Evolutionary conservation across 1,140 invertebrate genomes (phyloP).

Genomic region (Heliothis subflexa): DNA sequence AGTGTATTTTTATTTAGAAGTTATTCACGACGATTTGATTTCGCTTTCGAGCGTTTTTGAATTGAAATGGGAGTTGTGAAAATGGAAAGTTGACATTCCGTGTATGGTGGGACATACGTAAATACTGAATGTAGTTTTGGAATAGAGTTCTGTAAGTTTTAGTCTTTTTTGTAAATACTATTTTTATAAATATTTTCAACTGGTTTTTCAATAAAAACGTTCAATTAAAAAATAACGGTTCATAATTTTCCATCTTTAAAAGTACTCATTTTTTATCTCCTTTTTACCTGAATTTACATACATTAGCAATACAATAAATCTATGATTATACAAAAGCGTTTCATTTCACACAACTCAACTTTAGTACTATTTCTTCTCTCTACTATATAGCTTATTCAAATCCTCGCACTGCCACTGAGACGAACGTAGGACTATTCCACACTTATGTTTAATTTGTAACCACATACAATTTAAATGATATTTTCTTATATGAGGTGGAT

Average conservation of each 20-base stretch:
- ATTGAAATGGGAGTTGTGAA: background rate
- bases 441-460: background rate
- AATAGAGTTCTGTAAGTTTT: too few relatives aligned
- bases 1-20: constrained; percentile 18
- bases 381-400: constrained; percentile 55
- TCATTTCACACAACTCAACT: constrained; percentile 14
- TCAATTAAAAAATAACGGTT: too few relatives aligned
- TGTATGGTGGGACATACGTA: too few relatives aligned
- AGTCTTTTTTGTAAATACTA: too few relatives aligned
- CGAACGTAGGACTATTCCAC: constrained; percentile 17
- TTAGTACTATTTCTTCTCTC: constrained; percentile 45
- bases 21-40: constrained; percentile 20
- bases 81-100: background rate
- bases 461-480: background rate
- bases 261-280: too few relatives aligned
- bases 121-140: too few relatives aligned
- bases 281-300: background rate
- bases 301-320: background rate
- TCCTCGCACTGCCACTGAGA: constrained; percentile 28
- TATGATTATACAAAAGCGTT: background rate
- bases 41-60: constrained; percentile 12
- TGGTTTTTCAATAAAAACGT: too few relatives aligned
- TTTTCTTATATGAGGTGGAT: background rate
- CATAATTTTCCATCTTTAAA: too few relatives aligned
- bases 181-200: too few relatives aligned